Percentiles rank a stretch among this genome's conserved stretches.
Conservation (phyloP, 2,888 invertebrate species). For the Junonia oenone region DNA sequence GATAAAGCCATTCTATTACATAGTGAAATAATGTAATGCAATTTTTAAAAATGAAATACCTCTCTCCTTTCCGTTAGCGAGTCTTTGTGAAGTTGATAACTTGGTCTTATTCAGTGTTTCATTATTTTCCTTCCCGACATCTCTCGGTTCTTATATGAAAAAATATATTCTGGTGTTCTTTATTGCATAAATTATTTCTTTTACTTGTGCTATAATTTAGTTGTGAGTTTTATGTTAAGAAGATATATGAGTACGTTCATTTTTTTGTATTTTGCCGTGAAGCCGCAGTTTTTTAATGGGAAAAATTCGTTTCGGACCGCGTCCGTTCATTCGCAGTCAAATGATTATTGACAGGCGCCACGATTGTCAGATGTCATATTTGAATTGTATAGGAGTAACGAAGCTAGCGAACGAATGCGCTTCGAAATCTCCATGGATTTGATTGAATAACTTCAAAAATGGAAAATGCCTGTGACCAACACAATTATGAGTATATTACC, state of each 20-base stretch:
- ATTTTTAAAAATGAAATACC: conserved; percentile 1
- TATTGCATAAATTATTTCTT: neutral
- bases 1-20: neutral
- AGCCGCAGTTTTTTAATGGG: neutral
- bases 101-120: neutral
- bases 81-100: conserved; percentile 4
- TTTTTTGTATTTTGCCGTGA: neutral
- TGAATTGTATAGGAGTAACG: neutral
- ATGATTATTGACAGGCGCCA: conserved; percentile 9
- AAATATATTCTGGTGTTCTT: neutral
- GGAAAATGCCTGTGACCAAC: no score
- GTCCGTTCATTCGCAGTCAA: neutral
- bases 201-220: neutral
- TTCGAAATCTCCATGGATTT: neutral
- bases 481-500: no score
- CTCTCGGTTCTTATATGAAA: conserved; percentile 4
- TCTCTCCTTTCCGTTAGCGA: neutral
- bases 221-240: neutral
- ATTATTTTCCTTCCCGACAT: neutral
- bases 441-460: neutral
- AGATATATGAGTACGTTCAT: neutral
- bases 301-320: neutral
- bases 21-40: neutral
- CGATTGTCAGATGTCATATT: conserved; percentile 1
- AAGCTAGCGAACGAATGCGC: neutral